A percentile compares a stretch with the other conserved stretches of the same genome.
phyloP scores from a whole-genome alignment of 1,140 invertebrate genomes.

The Patella vulgata region DNA sequence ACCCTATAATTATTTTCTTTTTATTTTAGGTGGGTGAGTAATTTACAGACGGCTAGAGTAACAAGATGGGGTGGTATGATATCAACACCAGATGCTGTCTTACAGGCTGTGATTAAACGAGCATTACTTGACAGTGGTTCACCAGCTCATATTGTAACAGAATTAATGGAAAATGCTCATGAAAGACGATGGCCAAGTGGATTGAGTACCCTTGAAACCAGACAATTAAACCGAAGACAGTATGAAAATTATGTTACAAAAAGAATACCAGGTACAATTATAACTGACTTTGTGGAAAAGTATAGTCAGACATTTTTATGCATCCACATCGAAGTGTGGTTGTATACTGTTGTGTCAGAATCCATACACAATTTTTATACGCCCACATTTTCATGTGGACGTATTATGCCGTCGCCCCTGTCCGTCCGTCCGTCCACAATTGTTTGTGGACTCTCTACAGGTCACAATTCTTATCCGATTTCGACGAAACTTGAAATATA shows the following conservation, averaged over 20 bases:
- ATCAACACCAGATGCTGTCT: constrained; percentile 91
- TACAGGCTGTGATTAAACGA: constrained; percentile 85
- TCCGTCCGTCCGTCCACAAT: too few relatives aligned
- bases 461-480: too few relatives aligned
- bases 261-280: constrained; percentile 76
- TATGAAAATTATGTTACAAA: constrained; percentile 96
- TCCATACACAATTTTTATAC: too few relatives aligned
- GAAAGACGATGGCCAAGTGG: constrained; percentile 94
- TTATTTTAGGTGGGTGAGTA: constrained; percentile 80
- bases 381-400: too few relatives aligned
- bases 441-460: too few relatives aligned
- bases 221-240: constrained; percentile 85
- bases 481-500: too few relatives aligned
- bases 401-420: too few relatives aligned
- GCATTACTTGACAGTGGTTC: constrained; percentile 87
- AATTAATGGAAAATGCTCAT: constrained; percentile 97
- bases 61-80: constrained; percentile 98
- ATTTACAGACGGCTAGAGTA: constrained; percentile 85
- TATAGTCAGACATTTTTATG: too few relatives aligned
- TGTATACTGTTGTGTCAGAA: too few relatives aligned
- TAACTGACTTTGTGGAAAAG: neutral
- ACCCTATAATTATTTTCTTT: too few relatives aligned
- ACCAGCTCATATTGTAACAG: constrained; percentile 90
- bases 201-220: constrained; percentile 89
- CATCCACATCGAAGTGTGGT: too few relatives aligned